Percentiles rank a stretch among this genome's conserved stretches.
phyloP scores from a whole-genome alignment of 1,140 invertebrate genomes.

The Drosophila murphyi region DNA sequence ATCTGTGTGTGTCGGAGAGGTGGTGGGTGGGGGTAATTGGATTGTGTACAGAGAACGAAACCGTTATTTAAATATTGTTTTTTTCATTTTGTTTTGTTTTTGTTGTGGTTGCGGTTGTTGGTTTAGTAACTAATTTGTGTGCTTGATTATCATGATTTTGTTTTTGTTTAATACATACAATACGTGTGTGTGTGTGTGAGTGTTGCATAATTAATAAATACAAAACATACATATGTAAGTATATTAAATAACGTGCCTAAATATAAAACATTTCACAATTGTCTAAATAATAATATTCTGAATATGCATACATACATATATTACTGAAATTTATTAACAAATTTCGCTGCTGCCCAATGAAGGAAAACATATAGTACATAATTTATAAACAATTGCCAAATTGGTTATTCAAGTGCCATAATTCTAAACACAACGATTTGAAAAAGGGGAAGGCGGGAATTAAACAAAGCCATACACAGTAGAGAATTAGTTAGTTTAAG shows the following conservation, averaged over 20 bases:
- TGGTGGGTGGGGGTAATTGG: slow-evolving; percentile 14
- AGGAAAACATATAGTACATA: slow-evolving; percentile 58
- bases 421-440: slow-evolving; percentile 53
- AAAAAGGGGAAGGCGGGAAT: slow-evolving; percentile 6
- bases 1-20: slow-evolving; percentile 28
- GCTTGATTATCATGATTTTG: slow-evolving; percentile 24
- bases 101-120: slow-evolving; percentile 36
- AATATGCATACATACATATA: slow-evolving; percentile 23
- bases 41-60: slow-evolving; percentile 68
- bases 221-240: slow-evolving; percentile 65
- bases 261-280: slow-evolving; percentile 76
- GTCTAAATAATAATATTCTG: slow-evolving; percentile 69
- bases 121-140: slow-evolving; percentile 78
- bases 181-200: slow-evolving; percentile 28
- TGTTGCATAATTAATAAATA: slow-evolving; percentile 61
- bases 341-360: slow-evolving; percentile 71
- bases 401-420: slow-evolving; percentile 45
- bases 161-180: slow-evolving; percentile 35
- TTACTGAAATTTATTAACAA: slow-evolving; percentile 49
- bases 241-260: slow-evolving; percentile 75
- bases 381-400: slow-evolving; percentile 68
- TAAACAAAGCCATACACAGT: slow-evolving; percentile 59
- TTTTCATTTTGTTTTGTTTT: background rate
- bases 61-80: slow-evolving; percentile 55
- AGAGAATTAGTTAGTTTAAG: slow-evolving; percentile 60